phyloP scores from a whole-genome alignment of 2,113 vertebrate species.

The Oryzias curvinotus region DNA sequence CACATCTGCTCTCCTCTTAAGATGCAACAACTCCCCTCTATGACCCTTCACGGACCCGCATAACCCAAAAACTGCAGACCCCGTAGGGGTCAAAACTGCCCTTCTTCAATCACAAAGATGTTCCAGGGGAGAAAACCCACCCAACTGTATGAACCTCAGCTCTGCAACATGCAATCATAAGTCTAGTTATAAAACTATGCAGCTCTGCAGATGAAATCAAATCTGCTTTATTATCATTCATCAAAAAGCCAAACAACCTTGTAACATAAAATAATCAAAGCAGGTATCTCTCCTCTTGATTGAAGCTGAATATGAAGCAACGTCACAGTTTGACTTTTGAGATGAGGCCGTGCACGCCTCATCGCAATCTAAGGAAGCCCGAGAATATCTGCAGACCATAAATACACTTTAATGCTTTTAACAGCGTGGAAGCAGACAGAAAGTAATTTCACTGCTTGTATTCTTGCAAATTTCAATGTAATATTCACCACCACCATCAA shows the following conservation, averaged over 20 bases:
- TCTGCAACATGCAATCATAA: neutral
- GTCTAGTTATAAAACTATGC: neutral
- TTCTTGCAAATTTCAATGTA: conserved; percentile 46
- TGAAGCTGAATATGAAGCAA: conserved; percentile 7
- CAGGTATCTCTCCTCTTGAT: neutral
- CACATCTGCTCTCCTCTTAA: too few species aligned
- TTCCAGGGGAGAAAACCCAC: too few species aligned
- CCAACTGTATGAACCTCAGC: too few species aligned
- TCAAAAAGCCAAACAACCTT: conserved; percentile 3
- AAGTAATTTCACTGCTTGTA: conserved; percentile 41
- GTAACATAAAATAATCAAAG: conserved; percentile 8
- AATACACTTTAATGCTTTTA: conserved; percentile 55
- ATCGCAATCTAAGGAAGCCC: conserved; percentile 34
- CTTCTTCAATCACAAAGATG: too few species aligned
- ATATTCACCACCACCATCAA: conserved; percentile 48
- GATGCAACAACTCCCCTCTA: too few species aligned
- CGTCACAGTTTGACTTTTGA: conserved; percentile 27
- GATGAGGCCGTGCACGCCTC: conserved; percentile 28
- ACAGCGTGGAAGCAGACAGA: conserved; percentile 36
- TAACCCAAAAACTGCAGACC: too few species aligned
- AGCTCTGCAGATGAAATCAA: neutral
- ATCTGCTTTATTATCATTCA: neutral
- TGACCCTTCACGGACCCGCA: too few species aligned
- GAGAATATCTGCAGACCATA: conserved; percentile 42
- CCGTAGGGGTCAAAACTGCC: too few species aligned